Conservation (phyloP, 2,888 invertebrate genomes). For the Trisateles emortualis region DNA sequence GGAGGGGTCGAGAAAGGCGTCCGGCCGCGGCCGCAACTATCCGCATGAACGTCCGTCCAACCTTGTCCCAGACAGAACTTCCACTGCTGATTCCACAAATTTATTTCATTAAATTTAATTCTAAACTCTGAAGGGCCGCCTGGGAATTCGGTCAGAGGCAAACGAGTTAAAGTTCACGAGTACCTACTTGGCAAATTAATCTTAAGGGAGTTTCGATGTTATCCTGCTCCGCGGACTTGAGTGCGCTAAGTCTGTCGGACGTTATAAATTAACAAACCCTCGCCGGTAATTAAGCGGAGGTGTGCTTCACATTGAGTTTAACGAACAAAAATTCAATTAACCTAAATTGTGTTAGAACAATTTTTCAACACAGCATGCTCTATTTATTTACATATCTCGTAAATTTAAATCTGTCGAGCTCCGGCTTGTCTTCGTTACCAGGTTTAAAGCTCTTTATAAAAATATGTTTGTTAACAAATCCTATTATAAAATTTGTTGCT, state of each 20-base stretch:
- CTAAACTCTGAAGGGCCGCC: slow-evolving; percentile 77
- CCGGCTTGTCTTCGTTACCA: slow-evolving; percentile 47
- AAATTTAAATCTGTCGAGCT: slow-evolving; percentile 64
- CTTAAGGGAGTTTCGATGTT: slow-evolving; percentile 85
- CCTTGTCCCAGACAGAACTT: slow-evolving; percentile 64
- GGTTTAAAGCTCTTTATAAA: slow-evolving; percentile 44
- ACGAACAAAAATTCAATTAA: slow-evolving; percentile 83
- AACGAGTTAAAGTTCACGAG: slow-evolving; percentile 85
- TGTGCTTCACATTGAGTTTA: slow-evolving; percentile 79
- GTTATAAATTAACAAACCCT: slow-evolving; percentile 84
- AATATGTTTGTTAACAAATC: slow-evolving; percentile 56
- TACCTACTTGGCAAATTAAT: slow-evolving; percentile 83
- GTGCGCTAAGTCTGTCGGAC: slow-evolving; percentile 75
- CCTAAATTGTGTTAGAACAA: slow-evolving; percentile 74
- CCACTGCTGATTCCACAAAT: slow-evolving; percentile 75
- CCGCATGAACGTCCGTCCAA: slow-evolving; percentile 47
- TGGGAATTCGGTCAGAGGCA: slow-evolving; percentile 82
- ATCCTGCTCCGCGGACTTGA: slow-evolving; percentile 74
- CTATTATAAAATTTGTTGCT: slow-evolving; percentile 50
- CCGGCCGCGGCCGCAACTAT: slow-evolving; percentile 52
- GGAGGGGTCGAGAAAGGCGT: slow-evolving; percentile 27
- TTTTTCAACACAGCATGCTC: slow-evolving; percentile 67
- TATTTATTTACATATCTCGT: slow-evolving; percentile 75
- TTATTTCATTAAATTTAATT: slow-evolving; percentile 86
- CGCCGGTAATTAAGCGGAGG: slow-evolving; percentile 81